These are phyloP conservation scores for Tiliacea aurago DNA, from an alignment of 2,888 invertebrate species.

Conservation along the genomic window DNA sequence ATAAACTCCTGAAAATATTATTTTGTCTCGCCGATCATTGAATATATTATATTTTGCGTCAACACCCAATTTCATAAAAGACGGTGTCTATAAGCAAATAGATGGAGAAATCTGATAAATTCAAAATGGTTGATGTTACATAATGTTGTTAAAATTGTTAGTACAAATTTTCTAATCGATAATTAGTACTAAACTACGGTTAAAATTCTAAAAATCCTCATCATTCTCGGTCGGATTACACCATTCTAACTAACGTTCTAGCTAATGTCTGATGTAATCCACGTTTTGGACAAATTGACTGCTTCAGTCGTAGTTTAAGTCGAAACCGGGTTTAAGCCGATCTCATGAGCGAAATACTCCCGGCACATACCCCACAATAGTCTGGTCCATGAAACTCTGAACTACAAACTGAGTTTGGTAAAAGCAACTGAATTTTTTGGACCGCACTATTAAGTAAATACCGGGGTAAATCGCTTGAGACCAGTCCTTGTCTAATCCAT, in stretches of 20 bases:
- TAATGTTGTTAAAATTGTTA: constrained; percentile 65
- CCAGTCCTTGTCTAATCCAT: constrained; percentile 49
- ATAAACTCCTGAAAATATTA: constrained; percentile 9
- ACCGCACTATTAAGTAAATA: not conserved
- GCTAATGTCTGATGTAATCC: constrained; percentile 31
- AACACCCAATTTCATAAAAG: constrained; percentile 45
- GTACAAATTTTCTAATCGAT: constrained; percentile 74
- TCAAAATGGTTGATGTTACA: constrained; percentile 37
- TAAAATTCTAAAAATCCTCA: constrained; percentile 47
- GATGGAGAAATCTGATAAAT: constrained; percentile 26
- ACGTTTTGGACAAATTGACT: constrained; percentile 34
- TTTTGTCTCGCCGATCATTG: constrained; percentile 8
- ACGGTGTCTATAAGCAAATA: constrained; percentile 46
- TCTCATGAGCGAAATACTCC: constrained; percentile 16
- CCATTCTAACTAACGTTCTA: constrained; percentile 15
- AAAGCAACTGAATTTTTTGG: constrained; percentile 3
- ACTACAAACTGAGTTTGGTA: not conserved
- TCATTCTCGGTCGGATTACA: constrained; percentile 27
- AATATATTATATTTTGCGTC: not conserved
- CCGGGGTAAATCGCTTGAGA: constrained; percentile 20
- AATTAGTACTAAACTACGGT: constrained; percentile 71
- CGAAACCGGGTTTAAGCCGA: constrained; percentile 48
- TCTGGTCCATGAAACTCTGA: not conserved
- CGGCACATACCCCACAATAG: not conserved
- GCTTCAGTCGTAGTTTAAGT: constrained; percentile 46